These are phyloP conservation scores for Actenoides hombroni DNA, from an alignment of 2,113 vertebrate genomes.

Conservation along the genomic window DNA sequence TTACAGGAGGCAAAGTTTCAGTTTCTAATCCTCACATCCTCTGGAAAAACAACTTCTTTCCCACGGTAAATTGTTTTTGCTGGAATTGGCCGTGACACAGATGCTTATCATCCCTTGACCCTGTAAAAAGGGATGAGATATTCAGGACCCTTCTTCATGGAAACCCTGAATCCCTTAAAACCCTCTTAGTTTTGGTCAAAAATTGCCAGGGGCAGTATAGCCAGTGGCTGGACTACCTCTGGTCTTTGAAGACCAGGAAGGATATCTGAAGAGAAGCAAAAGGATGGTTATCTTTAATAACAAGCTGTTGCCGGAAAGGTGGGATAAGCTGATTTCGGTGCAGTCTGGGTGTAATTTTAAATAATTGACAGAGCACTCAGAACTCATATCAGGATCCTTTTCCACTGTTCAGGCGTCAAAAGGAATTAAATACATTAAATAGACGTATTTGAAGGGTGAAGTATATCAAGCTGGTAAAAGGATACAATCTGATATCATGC, in stretches of 20 bases:
- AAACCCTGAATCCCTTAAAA: neutral
- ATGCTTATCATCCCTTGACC: neutral
- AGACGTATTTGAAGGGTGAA: neutral
- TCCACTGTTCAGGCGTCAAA: conserved; percentile 23
- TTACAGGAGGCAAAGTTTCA: neutral
- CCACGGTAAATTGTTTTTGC: neutral
- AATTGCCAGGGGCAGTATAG: neutral
- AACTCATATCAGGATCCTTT: conserved; percentile 12
- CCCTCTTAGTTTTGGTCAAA: neutral
- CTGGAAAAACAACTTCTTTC: neutral
- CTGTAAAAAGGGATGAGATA: neutral
- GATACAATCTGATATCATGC: conserved; percentile 63
- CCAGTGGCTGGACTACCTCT: neutral
- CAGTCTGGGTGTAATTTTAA: conserved; percentile 29
- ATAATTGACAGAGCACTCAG: conserved; percentile 41
- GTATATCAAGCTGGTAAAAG: conserved; percentile 22
- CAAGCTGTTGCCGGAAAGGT: conserved; percentile 15
- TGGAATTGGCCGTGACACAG: neutral
- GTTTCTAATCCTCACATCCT: neutral
- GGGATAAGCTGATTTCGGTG: conserved; percentile 19
- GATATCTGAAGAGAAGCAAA: neutral
- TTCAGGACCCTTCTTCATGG: neutral
- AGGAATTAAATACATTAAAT: conserved; percentile 56
- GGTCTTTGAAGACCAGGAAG: neutral
- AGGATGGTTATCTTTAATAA: conserved; percentile 16